Evolutionary conservation across 2,797 vertebrate species (phyloP), one percentile per base, ranked within the genome.

Genomic region (Gallirallus australis): DNA sequence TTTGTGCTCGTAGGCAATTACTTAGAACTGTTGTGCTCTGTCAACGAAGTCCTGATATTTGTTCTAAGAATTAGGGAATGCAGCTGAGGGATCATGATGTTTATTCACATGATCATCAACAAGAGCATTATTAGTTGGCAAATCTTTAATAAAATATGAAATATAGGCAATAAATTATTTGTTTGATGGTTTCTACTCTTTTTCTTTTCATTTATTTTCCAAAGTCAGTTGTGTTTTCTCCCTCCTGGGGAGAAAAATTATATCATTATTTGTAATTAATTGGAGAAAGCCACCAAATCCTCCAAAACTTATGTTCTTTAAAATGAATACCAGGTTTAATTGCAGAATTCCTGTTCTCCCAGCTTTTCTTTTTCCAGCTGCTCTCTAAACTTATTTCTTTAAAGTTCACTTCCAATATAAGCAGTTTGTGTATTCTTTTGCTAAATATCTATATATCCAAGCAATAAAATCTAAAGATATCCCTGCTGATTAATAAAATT

Each of bases 101-200:
- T 82, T 79, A 56, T 35, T n/a, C 15, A 39, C 15, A 28, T 27
- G 31, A 37, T 39, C 7, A 27, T 28, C 5, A n/a, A 21, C 14
- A 14, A 4, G 9, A 19, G 10, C 14, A 42, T 75, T 60, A 75
- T 8, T 45, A 57, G 4, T 4, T 71, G 12, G 8, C 27, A 82
- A 85, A 47, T 37, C 5, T 72, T 71, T 28, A 78, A 40, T 60
- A 71, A 77, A 77, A 73, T 23, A 42, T 15, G 52, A 92, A 81
- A 70, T 25, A n/a, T 18, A 78, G 5, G 4, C 11, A 71, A 39
- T 27, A 76, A 37, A 15, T 45, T 11, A 53, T 66, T 79, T 89
- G 1, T 0, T 27, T 33, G n/a, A 5, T 70, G 7, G 4, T 76
- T 64, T 72, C 11, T 39, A 23, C 8, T 72, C 2, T 21, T 25